Evolutionary conservation across 2,888 invertebrate species (phyloP).

Genomic region (Cyrtodaria siliqua): DNA sequence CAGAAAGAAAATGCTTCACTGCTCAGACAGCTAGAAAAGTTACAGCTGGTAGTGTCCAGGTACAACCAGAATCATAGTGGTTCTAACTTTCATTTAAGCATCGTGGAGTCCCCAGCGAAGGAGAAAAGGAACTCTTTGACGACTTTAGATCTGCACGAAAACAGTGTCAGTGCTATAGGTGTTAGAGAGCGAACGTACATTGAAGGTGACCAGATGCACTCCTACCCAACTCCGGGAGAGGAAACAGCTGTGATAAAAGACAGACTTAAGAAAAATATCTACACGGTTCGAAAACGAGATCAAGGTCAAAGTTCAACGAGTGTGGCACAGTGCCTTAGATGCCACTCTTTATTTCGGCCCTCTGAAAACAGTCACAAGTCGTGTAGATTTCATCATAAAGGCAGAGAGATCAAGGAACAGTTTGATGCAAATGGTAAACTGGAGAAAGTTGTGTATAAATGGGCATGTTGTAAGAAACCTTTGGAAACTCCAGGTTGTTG

Average conservation of each 20-base stretch:
- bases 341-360: constrained; percentile 75
- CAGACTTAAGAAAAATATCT: constrained; percentile 66
- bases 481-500: constrained; percentile 76
- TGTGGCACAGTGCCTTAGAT: constrained; percentile 78
- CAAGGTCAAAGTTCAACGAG: constrained; percentile 57
- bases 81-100: constrained; percentile 72
- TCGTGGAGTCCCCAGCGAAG: constrained; percentile 56
- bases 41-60: constrained; percentile 71
- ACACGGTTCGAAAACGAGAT: constrained; percentile 61
- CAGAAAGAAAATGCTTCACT: constrained; percentile 67
- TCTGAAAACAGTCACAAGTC: constrained; percentile 76
- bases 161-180: constrained; percentile 2
- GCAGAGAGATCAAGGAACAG: constrained; percentile 75
- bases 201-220: constrained; percentile 73
- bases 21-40: constrained; percentile 67
- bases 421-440: constrained; percentile 74
- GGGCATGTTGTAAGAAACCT: constrained; percentile 80
- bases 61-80: constrained; percentile 74
- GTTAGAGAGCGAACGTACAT: constrained; percentile 70
- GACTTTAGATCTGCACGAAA: constrained; percentile 20
- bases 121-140: not conserved
- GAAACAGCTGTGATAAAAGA: constrained; percentile 72
- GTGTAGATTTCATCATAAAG: constrained; percentile 79
- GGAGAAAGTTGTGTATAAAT: constrained; percentile 74
- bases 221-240: constrained; percentile 64